These are phyloP conservation scores for Mus spicilegus DNA, from an alignment of 2,113 vertebrate genomes.

Conservation along the genomic window DNA sequence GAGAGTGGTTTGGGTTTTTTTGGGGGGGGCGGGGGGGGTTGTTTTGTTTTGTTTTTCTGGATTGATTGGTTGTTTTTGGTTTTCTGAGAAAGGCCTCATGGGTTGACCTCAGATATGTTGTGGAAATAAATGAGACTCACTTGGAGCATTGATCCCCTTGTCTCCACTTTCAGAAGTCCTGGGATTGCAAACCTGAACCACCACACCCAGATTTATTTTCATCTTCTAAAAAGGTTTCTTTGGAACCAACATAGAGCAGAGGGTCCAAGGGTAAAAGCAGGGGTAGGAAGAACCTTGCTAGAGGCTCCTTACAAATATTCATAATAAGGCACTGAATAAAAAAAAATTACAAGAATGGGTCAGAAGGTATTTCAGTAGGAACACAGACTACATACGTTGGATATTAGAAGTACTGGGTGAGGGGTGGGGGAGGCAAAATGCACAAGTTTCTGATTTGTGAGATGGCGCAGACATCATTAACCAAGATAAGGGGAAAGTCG, in stretches of 20 bases:
- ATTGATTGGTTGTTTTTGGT: neutral
- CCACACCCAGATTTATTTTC: neutral
- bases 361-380: neutral
- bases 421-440: neutral
- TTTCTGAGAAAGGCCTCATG: neutral
- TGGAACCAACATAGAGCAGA: neutral
- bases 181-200: neutral
- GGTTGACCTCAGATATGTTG: neutral
- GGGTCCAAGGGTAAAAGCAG: accelerated
- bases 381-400: neutral
- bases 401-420: neutral
- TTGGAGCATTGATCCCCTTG: neutral
- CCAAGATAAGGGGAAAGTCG: neutral
- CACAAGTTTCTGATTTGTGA: slow-evolving; percentile 13
- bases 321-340: neutral
- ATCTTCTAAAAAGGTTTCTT: neutral
- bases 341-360: neutral
- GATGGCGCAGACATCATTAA: neutral
- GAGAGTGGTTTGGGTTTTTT: neutral
- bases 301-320: neutral
- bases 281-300: neutral
- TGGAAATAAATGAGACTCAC: neutral
- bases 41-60: neutral
- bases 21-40: neutral
- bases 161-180: neutral